phyloP scores from a whole-genome alignment of 1,140 invertebrate genomes.

The Mya arenaria region DNA sequence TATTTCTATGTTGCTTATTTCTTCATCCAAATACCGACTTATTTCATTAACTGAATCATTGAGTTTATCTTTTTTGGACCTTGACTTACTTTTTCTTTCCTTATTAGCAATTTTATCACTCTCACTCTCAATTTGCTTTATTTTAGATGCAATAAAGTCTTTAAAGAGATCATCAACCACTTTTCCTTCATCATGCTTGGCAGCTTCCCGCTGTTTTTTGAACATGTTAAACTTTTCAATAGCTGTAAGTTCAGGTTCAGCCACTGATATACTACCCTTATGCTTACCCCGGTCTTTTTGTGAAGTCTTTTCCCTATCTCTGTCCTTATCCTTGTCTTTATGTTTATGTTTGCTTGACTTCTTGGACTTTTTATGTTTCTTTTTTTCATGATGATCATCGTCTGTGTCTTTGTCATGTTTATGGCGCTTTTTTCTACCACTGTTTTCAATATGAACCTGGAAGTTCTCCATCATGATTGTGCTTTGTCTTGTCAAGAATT shows the following conservation, averaged over 20 bases:
- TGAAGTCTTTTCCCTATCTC: constrained; percentile 1
- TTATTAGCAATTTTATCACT: constrained; percentile 6
- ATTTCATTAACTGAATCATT: constrained; percentile 78
- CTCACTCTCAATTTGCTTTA: constrained; percentile 48
- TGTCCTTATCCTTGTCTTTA: constrained; percentile 40
- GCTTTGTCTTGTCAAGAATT: too few species aligned
- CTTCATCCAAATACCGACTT: constrained; percentile 81
- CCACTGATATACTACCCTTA: background rate
- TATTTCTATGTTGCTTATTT: constrained; percentile 60
- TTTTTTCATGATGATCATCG: constrained; percentile 39
- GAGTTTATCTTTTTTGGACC: constrained; percentile 58
- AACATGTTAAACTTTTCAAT: constrained; percentile 54
- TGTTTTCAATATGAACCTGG: too few species aligned
- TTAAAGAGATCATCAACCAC: constrained; percentile 54
- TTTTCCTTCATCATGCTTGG: constrained; percentile 31
- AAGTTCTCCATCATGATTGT: too few species aligned
- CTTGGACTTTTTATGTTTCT: constrained; percentile 50
- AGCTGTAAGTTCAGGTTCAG: constrained; percentile 23
- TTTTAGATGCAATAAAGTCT: constrained; percentile 53
- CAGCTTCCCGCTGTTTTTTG: constrained; percentile 45
- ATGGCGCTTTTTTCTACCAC: too few species aligned
- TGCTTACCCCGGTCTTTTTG: background rate
- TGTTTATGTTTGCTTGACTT: constrained; percentile 41
- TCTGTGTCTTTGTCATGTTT: constrained; percentile 3
- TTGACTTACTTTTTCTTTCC: background rate